These are phyloP conservation scores for Nothobranchius furzeri DNA, from an alignment of 2,113 vertebrate genomes.

Conservation along the genomic window DNA sequence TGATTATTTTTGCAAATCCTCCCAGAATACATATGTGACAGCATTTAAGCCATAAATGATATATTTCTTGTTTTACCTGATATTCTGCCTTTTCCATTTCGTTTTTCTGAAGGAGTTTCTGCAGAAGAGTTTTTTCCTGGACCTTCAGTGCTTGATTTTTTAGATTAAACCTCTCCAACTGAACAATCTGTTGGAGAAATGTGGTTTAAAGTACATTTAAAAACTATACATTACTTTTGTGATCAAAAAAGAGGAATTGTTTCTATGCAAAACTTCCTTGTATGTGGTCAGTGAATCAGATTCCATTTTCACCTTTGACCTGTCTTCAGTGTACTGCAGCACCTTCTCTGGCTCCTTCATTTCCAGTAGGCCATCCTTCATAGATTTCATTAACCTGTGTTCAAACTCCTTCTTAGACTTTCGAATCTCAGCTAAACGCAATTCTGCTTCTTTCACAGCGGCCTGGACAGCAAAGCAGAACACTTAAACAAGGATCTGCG, in stretches of 20 bases:
- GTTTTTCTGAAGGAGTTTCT: constrained; percentile 52
- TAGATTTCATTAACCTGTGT: constrained; percentile 10
- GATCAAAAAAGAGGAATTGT: background rate
- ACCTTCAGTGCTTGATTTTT: constrained; percentile 45
- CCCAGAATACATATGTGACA: no score
- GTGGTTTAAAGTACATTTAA: no score
- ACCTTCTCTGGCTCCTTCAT: constrained; percentile 46
- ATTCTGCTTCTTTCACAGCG: constrained; percentile 41
- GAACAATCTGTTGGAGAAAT: constrained; percentile 27
- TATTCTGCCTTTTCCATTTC: constrained; percentile 26
- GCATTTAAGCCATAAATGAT: background rate
- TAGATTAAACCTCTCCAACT: constrained; percentile 40
- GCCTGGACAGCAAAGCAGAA: constrained; percentile 25
- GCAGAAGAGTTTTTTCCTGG: constrained; percentile 43
- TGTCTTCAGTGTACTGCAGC: constrained; percentile 39
- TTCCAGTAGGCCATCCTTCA: constrained; percentile 27
- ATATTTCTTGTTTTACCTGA: constrained; percentile 27
- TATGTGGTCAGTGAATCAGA: background rate
- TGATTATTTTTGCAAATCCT: no score
- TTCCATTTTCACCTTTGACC: constrained; percentile 40
- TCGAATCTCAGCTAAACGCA: constrained; percentile 39
- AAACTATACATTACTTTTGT: background rate
- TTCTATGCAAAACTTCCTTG: background rate
- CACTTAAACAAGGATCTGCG: background rate
- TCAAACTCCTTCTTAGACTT: constrained; percentile 52